phyloP scores from a whole-genome alignment of 1,140 invertebrate genomes.

The Brachionus calyciflorus region DNA sequence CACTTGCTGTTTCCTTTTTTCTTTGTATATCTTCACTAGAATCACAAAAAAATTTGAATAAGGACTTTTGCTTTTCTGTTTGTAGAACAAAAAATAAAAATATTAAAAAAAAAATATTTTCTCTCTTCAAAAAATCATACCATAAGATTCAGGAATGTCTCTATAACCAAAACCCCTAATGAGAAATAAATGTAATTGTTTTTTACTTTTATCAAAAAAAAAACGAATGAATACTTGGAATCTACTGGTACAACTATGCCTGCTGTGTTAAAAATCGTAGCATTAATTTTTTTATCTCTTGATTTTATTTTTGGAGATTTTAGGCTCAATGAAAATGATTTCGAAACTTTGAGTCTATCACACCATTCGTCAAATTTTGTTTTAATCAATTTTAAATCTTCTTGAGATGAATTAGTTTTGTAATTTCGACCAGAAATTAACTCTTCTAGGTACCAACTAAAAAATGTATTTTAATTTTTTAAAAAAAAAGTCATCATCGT shows the following conservation, averaged over 20 bases:
- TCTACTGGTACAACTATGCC: slow-evolving; percentile 84
- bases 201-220: background rate
- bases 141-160: slow-evolving; percentile 70
- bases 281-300: slow-evolving; percentile 66
- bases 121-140: slow-evolving; percentile 61
- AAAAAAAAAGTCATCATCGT: background rate
- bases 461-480: background rate
- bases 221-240: slow-evolving; percentile 67
- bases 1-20: background rate
- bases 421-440: slow-evolving; percentile 51
- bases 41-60: slow-evolving; percentile 20
- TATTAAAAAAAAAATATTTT: background rate
- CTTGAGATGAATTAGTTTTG: slow-evolving; percentile 64
- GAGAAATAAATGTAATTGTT: background rate
- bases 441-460: slow-evolving; percentile 57
- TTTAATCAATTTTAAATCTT: slow-evolving; percentile 55
- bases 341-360: slow-evolving; percentile 68
- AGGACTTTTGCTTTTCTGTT: slow-evolving; percentile 30
- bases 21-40: background rate
- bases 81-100: background rate
- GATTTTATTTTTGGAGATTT: slow-evolving; percentile 66
- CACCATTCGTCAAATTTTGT: slow-evolving; percentile 59
- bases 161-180: slow-evolving; percentile 70
- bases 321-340: slow-evolving; percentile 64
- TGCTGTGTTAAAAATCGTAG: slow-evolving; percentile 76